Evolutionary conservation across 2,888 invertebrate genomes (phyloP), one percentile per base, ranked within the genome.

Genomic region (Campopleginae sp.): DNA sequence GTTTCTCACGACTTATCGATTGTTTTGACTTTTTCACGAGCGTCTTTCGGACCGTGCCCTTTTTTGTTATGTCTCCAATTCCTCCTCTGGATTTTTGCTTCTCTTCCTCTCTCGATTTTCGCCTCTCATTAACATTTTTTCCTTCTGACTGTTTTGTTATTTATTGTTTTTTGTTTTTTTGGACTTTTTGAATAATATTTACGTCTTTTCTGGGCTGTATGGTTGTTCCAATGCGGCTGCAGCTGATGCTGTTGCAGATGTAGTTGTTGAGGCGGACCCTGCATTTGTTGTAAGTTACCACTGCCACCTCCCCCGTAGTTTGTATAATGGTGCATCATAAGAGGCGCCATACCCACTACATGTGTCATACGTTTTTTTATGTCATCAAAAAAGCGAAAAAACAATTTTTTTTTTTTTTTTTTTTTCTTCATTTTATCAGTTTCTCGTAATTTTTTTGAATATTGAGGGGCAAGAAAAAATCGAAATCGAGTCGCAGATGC

Each of bases 251-350:
- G 93, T 92, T 93, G 94, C 90, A 92, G 93, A 91, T 93, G 92
- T 92, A 92, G 93, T 90, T 94, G 94, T 93, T 94, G 93, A 94
- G 94, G 94, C 93, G 92, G 94, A 93, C 94, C 94, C 94, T 94
- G 95, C 94, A 93, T 93, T 93, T 93, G 93, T 93, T 92, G 93
- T 90, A 93, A 91, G 92, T 93, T 93, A 95, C 95, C 95, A 94
- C 94, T 94, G 94, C 94, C 94, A 93, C 94, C 94, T 94, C 94
- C 94, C 94, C 95, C 94, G 94, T 94, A 95, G 95, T 94, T 94
- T 94, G 94, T 94, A 95, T 94, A 95, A 94, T 94, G 94, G 94
- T 94, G 94, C 94, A 94, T 94, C 94, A 94, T 94, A 93, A 94
- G 91, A 93, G 94, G 93, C 93, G 93, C 93, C 93, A 94, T 94